These are phyloP conservation scores for Grantiella picta DNA, from an alignment of 2,113 vertebrate genomes.

Conservation along the genomic window DNA sequence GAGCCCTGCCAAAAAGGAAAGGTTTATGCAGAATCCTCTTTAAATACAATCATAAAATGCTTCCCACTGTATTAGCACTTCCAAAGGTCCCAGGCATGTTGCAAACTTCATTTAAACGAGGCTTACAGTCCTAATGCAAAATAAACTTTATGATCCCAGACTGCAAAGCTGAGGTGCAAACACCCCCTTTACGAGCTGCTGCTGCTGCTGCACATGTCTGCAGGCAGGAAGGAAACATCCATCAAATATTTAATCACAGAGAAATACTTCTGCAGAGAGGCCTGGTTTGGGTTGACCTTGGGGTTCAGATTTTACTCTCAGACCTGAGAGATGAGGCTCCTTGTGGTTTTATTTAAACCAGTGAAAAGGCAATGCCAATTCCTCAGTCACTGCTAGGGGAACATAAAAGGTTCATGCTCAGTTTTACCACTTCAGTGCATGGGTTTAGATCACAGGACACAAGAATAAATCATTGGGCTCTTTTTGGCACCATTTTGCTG, in stretches of 20 bases:
- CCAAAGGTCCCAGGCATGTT: background rate
- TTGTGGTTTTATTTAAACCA: background rate
- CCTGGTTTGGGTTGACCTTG: background rate
- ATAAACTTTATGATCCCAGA: background rate
- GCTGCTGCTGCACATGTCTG: background rate
- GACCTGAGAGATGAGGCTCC: background rate
- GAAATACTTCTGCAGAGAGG: background rate
- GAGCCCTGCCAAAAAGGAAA: background rate
- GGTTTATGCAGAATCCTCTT: background rate
- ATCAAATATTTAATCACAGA: background rate
- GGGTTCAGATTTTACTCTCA: background rate
- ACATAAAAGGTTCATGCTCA: background rate
- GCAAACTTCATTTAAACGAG: background rate
- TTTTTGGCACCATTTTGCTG: background rate
- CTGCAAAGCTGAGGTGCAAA: conserved; percentile 31
- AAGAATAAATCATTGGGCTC: background rate
- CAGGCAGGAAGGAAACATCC: conserved; percentile 34
- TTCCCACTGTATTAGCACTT: background rate
- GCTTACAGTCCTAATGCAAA: background rate
- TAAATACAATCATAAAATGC: background rate
- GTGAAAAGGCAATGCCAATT: background rate
- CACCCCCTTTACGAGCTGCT: conserved; percentile 23
- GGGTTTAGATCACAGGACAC: background rate
- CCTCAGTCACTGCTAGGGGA: background rate
- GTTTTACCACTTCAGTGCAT: background rate